phyloP scores from a whole-genome alignment of 37 sponge, comb jelly and placozoan species.

The Beroe forskalii region DNA sequence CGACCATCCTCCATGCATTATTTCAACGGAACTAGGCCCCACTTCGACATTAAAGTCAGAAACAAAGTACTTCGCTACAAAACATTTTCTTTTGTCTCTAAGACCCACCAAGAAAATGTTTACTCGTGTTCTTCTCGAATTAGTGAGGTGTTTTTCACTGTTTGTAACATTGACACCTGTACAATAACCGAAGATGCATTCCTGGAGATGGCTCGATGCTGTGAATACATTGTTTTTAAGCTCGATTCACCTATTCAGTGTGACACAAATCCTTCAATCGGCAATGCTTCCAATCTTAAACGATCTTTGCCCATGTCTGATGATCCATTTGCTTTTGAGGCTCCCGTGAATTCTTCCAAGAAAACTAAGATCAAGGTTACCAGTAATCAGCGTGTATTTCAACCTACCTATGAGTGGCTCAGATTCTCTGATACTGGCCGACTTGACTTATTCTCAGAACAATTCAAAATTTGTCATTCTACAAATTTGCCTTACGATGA shows the following conservation, averaged over 20 bases:
- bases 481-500: background rate
- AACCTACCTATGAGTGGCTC: background rate
- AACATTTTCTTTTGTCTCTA: background rate
- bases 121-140: background rate
- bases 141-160: background rate
- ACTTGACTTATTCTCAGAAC: background rate
- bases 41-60: background rate
- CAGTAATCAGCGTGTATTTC: background rate
- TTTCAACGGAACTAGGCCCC: background rate
- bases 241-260: background rate
- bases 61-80: background rate
- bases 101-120: background rate
- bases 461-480: slow-evolving; percentile 14
- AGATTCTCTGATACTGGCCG: background rate
- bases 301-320: background rate
- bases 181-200: background rate
- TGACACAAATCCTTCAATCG: no score
- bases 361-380: background rate
- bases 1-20: background rate
- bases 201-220: slow-evolving; percentile 8
- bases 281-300: background rate
- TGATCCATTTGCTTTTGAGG: background rate
- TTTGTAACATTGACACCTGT: background rate
- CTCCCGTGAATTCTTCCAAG: background rate
- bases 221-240: background rate